Evolutionary conservation across 2,113 vertebrate genomes (phyloP).

Genomic region (Choloepus hoffmanni): DNA sequence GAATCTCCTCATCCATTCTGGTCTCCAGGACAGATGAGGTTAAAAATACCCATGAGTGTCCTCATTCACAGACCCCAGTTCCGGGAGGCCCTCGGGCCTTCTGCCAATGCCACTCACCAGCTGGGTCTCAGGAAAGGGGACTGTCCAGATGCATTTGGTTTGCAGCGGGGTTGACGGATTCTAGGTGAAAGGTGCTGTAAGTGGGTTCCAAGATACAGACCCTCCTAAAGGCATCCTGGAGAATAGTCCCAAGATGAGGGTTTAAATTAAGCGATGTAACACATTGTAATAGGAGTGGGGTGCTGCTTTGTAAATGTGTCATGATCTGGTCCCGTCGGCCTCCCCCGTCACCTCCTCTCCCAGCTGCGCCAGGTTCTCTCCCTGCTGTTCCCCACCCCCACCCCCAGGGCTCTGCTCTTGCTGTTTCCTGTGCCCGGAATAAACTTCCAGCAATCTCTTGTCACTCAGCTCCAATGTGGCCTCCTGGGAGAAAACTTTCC

Average conservation of each 20-base stretch:
- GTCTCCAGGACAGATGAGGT: not conserved
- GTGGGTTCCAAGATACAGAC: not conserved
- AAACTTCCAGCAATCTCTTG: not conserved
- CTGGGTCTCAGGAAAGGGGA: not conserved
- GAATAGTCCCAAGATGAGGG: not conserved
- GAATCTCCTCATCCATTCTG: not conserved
- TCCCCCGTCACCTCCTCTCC: fast-evolving
- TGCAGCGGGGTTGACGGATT: not conserved
- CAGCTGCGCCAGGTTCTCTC: not conserved
- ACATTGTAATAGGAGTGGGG: fast-evolving
- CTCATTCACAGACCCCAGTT: not conserved
- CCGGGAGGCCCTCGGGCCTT: not conserved
- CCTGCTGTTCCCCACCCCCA: too few species aligned
- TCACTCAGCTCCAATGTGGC: not conserved
- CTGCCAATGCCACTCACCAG: not conserved
- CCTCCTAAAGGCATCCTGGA: not conserved
- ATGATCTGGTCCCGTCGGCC: fast-evolving
- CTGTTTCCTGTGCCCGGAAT: not conserved
- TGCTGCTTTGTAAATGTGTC: fast-evolving
- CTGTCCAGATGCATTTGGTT: not conserved
- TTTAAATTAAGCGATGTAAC: not conserved
- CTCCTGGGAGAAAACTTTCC: not conserved
- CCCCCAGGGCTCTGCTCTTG: not conserved
- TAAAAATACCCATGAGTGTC: not conserved
- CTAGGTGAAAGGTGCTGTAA: not conserved